Base-by-base conservation (phyloP, 2,113 vertebrate genomes). In the Pseudonaja textilis region DNA sequence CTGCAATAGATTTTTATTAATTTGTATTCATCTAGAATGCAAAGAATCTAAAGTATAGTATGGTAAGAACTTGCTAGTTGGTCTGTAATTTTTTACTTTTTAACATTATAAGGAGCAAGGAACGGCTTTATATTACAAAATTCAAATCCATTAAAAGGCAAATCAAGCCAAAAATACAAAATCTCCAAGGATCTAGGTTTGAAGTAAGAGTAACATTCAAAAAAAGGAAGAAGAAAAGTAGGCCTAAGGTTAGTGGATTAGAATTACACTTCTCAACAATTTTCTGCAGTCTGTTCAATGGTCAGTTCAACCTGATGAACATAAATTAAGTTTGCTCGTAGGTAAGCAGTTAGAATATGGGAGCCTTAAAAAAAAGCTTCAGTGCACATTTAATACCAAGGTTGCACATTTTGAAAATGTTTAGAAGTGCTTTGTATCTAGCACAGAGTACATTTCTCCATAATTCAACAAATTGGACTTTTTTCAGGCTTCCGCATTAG, bases 21-120 rank as follows among this genome's bases (percentile, higher is more conserved):
- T 0, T 39, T 88, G 69, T 89, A 39, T 18, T 96, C 52, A 89
- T 85, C 94, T n/a, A 89, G 39, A 45, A 93, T 94, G 55, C 47
- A 90, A 95, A 90, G 34, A 94, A 95, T 92, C 94, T 93, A 92
- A 95, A 96, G 45, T 94, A 95, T 92, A 94, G 93, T 91, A 95
- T 95, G 45, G 45, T 95, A 88, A 54, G 59, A 86, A 34, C 94
- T 92, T 92, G 91, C 59, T 93, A 0, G 22, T 91, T 64, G 94
- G 56, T 92, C 90, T 52, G 20, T 91, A 93, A 88, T 55, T 88
- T 34, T 74, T 69, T 59, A 64, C 18, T 90, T 92, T 74, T 4
- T 42, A 89, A 64, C 94, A 92, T 45, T 91, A 91, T 45, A 45
- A 45, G 45, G 45, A 45, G 45, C 45, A 57, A 69, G 3, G 20